Percentiles rank a stretch among this genome's conserved stretches.
Evolutionary conservation across 1,140 invertebrate species (phyloP).

Genomic region (Drosophila tristis): DNA sequence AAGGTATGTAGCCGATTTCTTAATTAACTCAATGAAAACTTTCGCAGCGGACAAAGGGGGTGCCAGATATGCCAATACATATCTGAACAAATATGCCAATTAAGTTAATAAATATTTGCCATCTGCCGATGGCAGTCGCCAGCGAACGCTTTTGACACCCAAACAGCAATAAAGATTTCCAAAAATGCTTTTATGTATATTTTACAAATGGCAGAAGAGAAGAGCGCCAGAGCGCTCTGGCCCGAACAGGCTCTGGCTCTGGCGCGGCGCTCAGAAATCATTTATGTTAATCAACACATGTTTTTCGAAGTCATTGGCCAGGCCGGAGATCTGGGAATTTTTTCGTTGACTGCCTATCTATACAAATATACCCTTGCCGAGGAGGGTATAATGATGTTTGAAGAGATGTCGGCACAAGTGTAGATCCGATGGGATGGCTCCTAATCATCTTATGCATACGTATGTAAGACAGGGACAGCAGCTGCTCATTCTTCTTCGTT

Average conservation of each 20-base stretch:
- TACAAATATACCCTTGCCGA: not conserved
- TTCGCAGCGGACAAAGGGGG: conserved; percentile 6
- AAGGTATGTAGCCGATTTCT: conserved; percentile 63
- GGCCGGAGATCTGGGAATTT: conserved; percentile 46
- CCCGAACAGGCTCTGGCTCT: conserved; percentile 27
- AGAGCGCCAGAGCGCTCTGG: not conserved
- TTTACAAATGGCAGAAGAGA: conserved; percentile 57
- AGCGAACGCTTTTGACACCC: conserved; percentile 59
- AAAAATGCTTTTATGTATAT: conserved; percentile 53
- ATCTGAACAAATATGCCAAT: conserved; percentile 64
- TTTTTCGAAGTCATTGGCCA: conserved; percentile 78
- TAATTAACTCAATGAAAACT: conserved; percentile 40
- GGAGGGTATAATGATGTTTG: too few relatives aligned
- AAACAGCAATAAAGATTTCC: conserved; percentile 65
- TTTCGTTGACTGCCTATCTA: conserved; percentile 25
- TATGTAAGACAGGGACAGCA: too few relatives aligned
- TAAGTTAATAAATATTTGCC: conserved; percentile 76
- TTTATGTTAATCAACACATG: conserved; percentile 82
- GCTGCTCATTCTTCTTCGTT: too few relatives aligned
- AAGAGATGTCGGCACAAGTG: too few relatives aligned
- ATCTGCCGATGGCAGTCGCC: conserved; percentile 47
- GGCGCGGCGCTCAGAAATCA: conserved; percentile 61
- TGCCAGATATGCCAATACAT: not conserved
- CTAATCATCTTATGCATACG: too few relatives aligned
- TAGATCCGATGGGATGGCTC: too few relatives aligned